These are phyloP conservation scores for Andrena praecox DNA, from an alignment of 2,888 invertebrate genomes.

Conservation along the genomic window DNA sequence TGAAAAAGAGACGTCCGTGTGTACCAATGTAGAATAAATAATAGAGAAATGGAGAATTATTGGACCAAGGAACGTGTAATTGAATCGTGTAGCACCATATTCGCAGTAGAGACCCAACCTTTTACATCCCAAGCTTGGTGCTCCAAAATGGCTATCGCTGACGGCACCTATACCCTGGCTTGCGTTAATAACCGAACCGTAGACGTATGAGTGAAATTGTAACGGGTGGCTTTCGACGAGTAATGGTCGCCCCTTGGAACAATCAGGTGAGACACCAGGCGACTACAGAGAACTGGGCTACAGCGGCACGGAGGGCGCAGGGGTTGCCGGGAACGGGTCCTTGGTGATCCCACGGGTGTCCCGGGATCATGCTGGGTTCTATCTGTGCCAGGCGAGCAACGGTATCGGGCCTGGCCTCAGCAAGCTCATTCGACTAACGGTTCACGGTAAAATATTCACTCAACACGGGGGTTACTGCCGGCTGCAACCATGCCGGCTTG, in stretches of 20 bases:
- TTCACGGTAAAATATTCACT: constrained; percentile 86
- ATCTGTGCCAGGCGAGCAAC: constrained; percentile 88
- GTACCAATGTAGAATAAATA: neutral
- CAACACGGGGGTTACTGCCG: constrained; percentile 53
- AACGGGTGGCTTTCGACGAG: constrained; percentile 28
- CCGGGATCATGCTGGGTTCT: constrained; percentile 86
- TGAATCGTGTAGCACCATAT: neutral
- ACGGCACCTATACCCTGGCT: neutral
- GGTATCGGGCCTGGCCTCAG: constrained; percentile 88
- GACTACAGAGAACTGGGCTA: constrained; percentile 87
- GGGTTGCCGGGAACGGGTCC: constrained; percentile 86
- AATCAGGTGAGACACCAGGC: constrained; percentile 84
- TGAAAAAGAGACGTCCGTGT: neutral
- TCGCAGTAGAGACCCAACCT: too few relatives aligned
- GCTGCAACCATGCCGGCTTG: constrained; percentile 45
- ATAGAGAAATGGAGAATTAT: neutral
- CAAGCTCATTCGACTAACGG: constrained; percentile 87
- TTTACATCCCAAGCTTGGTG: neutral
- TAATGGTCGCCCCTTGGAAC: constrained; percentile 44
- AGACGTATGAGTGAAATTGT: constrained; percentile 22
- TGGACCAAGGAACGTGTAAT: neutral
- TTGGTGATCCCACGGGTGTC: constrained; percentile 86
- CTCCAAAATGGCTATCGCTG: neutral
- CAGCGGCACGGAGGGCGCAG: constrained; percentile 81
- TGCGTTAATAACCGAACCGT: constrained; percentile 7